Evolutionary conservation across 2,797 vertebrate genomes (phyloP).

Genomic region (Meda fulgida): DNA sequence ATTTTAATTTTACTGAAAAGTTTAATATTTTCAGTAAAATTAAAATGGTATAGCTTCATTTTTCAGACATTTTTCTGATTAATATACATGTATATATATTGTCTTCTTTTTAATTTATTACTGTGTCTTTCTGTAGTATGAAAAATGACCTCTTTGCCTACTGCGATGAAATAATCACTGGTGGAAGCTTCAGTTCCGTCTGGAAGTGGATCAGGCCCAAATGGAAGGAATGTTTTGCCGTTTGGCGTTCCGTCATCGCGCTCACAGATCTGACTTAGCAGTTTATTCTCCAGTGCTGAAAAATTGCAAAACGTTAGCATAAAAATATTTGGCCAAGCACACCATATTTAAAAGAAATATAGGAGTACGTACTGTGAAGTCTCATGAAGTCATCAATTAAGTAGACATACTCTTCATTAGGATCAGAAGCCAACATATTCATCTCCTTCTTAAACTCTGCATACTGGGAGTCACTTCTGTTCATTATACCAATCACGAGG

Average conservation of each 20-base stretch:
- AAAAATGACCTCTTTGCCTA: constrained; percentile 38
- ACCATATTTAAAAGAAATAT: neutral
- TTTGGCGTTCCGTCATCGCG: constrained; percentile 66
- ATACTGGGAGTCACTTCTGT: constrained; percentile 75
- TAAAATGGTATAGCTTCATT: too few relatives aligned
- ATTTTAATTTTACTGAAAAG: neutral
- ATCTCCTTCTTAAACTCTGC: constrained; percentile 80
- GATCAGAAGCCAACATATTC: constrained; percentile 83
- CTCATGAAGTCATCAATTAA: constrained; percentile 81
- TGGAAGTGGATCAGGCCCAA: constrained; percentile 48
- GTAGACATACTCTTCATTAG: constrained; percentile 80
- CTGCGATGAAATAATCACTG: neutral
- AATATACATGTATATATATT: neutral
- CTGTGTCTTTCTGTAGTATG: neutral
- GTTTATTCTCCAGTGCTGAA: constrained; percentile 78
- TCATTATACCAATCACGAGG: constrained; percentile 84
- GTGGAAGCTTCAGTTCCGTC: constrained; percentile 34
- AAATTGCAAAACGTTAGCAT: neutral
- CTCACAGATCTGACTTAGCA: constrained; percentile 83
- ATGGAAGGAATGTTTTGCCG: constrained; percentile 60
- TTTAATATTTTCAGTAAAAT: neutral
- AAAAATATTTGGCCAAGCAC: neutral
- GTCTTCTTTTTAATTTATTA: too few relatives aligned
- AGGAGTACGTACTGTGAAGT: constrained; percentile 68
- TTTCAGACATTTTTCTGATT: neutral